Evolutionary conservation across 2,113 vertebrate genomes (phyloP), one percentile per base, ranked within the genome.

Genomic region (Harpagus bidentatus): DNA sequence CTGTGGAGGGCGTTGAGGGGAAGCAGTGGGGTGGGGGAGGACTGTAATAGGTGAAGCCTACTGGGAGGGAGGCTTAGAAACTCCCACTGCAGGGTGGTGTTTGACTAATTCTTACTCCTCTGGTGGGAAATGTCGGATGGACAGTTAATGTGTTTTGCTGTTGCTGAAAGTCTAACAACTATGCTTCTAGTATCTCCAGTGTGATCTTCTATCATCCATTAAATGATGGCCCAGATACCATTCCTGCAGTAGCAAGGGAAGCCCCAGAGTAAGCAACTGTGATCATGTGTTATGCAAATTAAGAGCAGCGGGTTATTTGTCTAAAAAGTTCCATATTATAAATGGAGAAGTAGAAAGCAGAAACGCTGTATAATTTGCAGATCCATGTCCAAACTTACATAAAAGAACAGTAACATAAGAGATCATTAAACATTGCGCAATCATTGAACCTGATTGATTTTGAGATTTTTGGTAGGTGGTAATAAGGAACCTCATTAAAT

Each of bases 21-120:
- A 55, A 61, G n/a, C 21, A 59, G 9, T 1, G 1, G 50, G 3
- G 8, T 34, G 17, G 6, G 50, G 9, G 26, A 15, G 3, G 14
- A 23, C 38, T 32, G 38, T 31, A 36, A 13, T 45, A 43, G 16
- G 58, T 2, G 3, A 72, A 83, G 38, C 14, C 43, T 82, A 3
- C 31, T 43, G n/a, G 28, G 55, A 48, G n/a, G 28, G 50, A 71
- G 19, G 47, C 61, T 78, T 73, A 43, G 67, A 73, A 91, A 43
- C 48, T 48, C 45, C 31, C 36, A 28, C 36, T 71, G 58, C 31
- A n/a, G 31, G 26, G 32, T 53, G 16, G 34, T 52, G 15, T 40
- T 83, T 82, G 53, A 56, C 73, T 23, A 69, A 45, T 25, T 13
- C 34, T 80, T 61, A 52, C 18, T 69, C 16, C 32, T 69, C 26